phyloP scores from a whole-genome alignment of 2,113 vertebrate species.

The Festucalex cinctus region DNA sequence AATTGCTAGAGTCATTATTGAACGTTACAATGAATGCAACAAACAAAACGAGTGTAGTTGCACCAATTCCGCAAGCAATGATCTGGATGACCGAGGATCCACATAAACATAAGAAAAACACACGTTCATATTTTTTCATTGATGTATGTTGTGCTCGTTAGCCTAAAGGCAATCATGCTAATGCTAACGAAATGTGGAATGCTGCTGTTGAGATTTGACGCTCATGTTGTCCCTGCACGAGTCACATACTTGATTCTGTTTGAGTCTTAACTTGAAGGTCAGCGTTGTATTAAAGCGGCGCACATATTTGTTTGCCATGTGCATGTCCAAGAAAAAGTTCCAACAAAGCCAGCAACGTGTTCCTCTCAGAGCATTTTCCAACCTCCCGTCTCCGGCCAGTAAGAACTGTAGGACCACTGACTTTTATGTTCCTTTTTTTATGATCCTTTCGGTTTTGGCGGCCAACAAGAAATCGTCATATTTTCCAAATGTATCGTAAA shows the following conservation, averaged over 20 bases:
- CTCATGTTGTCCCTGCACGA: not conserved
- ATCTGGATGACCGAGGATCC: too few relatives aligned
- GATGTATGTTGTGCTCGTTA: too few relatives aligned
- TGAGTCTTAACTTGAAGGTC: slow-evolving; percentile 22
- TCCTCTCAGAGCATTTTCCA: slow-evolving; percentile 50
- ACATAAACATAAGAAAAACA: too few relatives aligned
- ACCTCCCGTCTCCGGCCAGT: slow-evolving; percentile 34
- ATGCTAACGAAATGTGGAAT: too few relatives aligned
- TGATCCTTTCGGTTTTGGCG: slow-evolving; percentile 63
- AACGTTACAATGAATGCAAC: too few relatives aligned
- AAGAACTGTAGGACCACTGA: slow-evolving; percentile 60
- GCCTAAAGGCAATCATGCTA: too few relatives aligned
- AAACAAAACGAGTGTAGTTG: too few relatives aligned
- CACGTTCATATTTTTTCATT: too few relatives aligned
- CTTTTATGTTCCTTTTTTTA: slow-evolving; percentile 68
- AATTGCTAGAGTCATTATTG: too few relatives aligned
- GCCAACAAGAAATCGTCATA: slow-evolving; percentile 71
- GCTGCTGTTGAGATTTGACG: not conserved
- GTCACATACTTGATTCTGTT: not conserved
- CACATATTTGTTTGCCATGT: slow-evolving; percentile 37
- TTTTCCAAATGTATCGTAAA: slow-evolving; percentile 76
- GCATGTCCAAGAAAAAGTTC: slow-evolving; percentile 33
- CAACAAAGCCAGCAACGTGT: slow-evolving; percentile 36
- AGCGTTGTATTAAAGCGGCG: slow-evolving; percentile 17
- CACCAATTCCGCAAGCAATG: too few relatives aligned